A percentile compares a stretch with the other conserved stretches of the same genome.
Conservation (phyloP, 2,888 invertebrate species). For the Anthophora plumipes region DNA sequence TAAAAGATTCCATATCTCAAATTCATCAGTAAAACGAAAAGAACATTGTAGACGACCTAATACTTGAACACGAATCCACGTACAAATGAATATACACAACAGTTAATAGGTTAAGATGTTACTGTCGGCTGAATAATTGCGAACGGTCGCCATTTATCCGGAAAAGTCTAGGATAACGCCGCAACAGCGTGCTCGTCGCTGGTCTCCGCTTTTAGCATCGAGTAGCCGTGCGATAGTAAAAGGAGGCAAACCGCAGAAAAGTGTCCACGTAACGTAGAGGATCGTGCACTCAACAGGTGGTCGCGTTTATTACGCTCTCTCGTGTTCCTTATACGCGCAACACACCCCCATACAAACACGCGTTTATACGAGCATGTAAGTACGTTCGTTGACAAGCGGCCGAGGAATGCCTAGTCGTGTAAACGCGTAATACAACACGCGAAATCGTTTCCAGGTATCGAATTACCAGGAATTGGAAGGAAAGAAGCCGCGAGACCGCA, state of each 20-base stretch:
- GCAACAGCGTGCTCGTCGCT: not conserved
- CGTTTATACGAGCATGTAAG: not conserved
- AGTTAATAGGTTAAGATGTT: too few species aligned
- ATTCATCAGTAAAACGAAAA: too few species aligned
- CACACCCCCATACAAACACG: constrained; percentile 30
- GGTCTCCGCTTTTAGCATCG: constrained; percentile 38
- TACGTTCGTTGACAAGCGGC: constrained; percentile 39
- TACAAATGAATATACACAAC: too few species aligned
- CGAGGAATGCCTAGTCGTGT: constrained; percentile 66
- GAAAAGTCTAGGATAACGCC: not conserved
- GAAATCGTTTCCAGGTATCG: constrained; percentile 81
- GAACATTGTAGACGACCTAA: too few species aligned
- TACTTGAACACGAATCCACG: too few species aligned
- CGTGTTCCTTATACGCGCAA: constrained; percentile 25
- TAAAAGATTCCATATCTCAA: too few species aligned
- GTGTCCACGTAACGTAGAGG: constrained; percentile 29
- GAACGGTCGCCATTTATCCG: not conserved
- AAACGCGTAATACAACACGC: constrained; percentile 80
- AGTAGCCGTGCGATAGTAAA: constrained; percentile 46
- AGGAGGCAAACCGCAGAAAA: constrained; percentile 45
- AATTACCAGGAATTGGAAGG: constrained; percentile 79
- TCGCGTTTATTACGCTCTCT: constrained; percentile 52
- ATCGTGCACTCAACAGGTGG: constrained; percentile 60
- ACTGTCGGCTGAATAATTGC: not conserved
- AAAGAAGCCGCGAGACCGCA: constrained; percentile 66